Conservation (phyloP, 2,888 invertebrate genomes). For the Oxycera nigricornis region DNA sequence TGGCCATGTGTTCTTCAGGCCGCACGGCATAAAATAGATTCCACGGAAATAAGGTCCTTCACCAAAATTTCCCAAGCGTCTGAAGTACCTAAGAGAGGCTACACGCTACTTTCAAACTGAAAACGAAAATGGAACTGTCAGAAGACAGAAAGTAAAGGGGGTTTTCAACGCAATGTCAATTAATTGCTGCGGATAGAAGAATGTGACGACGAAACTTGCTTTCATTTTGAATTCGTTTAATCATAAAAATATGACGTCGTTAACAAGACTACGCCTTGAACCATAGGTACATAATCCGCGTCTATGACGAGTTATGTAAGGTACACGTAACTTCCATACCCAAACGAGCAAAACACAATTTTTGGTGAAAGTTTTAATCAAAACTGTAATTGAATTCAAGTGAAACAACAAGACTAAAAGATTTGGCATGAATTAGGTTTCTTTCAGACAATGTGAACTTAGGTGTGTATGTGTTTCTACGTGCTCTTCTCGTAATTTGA, state of each 20-base stretch:
- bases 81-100: neutral
- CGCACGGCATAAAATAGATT: conserved; percentile 29
- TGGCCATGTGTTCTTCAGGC: conserved; percentile 43
- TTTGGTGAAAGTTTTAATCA: conserved; percentile 24
- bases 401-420: too few species aligned
- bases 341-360: neutral
- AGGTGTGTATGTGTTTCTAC: too few species aligned
- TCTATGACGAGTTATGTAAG: neutral
- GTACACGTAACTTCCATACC: neutral
- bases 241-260: neutral
- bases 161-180: conserved; percentile 25
- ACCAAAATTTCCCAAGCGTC: conserved; percentile 26
- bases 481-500: too few species aligned
- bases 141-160: conserved; percentile 4
- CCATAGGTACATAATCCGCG: neutral
- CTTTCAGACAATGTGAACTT: too few species aligned
- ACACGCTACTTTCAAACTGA: neutral
- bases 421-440: too few species aligned
- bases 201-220: neutral
- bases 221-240: neutral
- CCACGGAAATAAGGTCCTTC: conserved; percentile 35
- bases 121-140: neutral
- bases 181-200: neutral
- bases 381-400: neutral
- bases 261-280: neutral